Conservation (phyloP, 2,113 vertebrate species). For the Chiloscyllium plagiosum region DNA sequence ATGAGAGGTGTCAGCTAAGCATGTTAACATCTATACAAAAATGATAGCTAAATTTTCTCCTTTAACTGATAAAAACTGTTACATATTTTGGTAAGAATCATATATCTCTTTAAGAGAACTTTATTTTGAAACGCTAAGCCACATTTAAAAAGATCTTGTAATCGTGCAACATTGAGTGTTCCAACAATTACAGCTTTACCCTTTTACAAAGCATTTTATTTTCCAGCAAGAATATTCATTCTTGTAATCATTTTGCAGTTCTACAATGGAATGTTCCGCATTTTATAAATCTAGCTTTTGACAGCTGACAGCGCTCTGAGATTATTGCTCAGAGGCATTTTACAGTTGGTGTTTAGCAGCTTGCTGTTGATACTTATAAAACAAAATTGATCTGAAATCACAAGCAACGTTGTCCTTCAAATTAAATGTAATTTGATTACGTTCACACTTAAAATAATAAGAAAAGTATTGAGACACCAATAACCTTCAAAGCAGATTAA, state of each 20-base stretch:
- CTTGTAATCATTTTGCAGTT: neutral
- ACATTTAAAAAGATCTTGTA: neutral
- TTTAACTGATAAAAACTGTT: neutral
- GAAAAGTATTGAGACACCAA: neutral
- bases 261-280: neutral
- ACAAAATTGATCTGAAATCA: neutral
- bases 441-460: neutral
- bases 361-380: slow-evolving; percentile 15
- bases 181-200: neutral
- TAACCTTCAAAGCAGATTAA: neutral
- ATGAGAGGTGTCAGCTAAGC: neutral
- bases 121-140: neutral
- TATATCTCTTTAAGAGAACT: neutral
- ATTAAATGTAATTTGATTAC: slow-evolving; percentile 30
- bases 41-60: neutral
- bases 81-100: neutral
- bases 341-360: slow-evolving; percentile 23
- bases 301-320: slow-evolving; percentile 1
- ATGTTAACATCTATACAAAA: neutral
- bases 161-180: too few relatives aligned
- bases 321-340: neutral
- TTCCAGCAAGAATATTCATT: neutral
- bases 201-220: neutral
- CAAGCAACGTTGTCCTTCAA: neutral
- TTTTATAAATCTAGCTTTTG: neutral